phyloP scores from a whole-genome alignment of 2,888 invertebrate species.

The Heteromurus nitidus region DNA sequence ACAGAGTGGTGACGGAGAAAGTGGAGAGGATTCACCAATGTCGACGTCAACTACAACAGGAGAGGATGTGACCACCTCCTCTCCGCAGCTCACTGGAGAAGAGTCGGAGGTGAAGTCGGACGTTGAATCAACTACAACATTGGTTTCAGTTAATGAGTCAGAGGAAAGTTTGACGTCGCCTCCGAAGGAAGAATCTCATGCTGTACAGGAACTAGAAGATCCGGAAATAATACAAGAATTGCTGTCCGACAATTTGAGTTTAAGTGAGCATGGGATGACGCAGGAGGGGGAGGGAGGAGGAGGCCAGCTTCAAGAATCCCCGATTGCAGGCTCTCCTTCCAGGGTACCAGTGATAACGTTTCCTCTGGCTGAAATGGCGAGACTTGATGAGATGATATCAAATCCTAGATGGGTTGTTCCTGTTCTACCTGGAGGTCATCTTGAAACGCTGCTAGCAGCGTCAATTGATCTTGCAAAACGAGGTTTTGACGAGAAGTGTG shows the following conservation, averaged over 20 bases:
- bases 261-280: conserved; percentile 31
- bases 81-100: conserved; percentile 41
- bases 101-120: conserved; percentile 57
- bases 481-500: conserved; percentile 91
- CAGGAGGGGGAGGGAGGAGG: conserved; percentile 45
- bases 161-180: conserved; percentile 46
- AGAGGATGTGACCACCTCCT: conserved; percentile 45
- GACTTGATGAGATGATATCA: conserved; percentile 96
- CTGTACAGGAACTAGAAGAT: conserved; percentile 27
- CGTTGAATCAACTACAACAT: conserved; percentile 53
- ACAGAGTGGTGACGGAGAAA: conserved; percentile 32
- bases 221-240: conserved; percentile 34
- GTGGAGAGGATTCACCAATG: conserved; percentile 53
- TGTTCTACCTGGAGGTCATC: conserved; percentile 95
- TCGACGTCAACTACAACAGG: conserved; percentile 52
- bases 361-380: conserved; percentile 89
- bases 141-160: conserved; percentile 55
- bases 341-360: conserved; percentile 77
- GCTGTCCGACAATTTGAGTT: conserved; percentile 35
- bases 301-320: conserved; percentile 31
- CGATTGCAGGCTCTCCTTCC: conserved; percentile 44
- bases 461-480: conserved; percentile 90
- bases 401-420: conserved; percentile 98
- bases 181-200: conserved; percentile 51
- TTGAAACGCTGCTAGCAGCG: conserved; percentile 92